Evolutionary conservation across 2,113 vertebrate species (phyloP).

Genomic region (Dipodomys ordii): DNA sequence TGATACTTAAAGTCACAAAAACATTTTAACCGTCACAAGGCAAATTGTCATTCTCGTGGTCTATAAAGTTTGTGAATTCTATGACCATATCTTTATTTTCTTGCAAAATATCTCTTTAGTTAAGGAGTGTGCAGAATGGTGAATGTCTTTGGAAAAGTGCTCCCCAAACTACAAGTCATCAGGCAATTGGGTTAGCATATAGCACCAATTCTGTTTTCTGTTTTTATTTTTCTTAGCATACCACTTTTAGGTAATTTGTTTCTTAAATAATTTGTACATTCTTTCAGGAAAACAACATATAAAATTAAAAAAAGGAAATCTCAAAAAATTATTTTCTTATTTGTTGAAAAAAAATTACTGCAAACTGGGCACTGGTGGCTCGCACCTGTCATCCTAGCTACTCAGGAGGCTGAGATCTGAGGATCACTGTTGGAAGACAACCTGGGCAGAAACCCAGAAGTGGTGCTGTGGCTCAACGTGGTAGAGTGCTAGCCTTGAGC

Average conservation of each 20-base stretch:
- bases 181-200: too few species aligned
- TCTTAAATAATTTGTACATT: neutral
- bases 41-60: too few species aligned
- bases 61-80: too few species aligned
- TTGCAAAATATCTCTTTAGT: neutral
- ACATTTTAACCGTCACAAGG: too few species aligned
- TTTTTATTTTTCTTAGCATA: neutral
- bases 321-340: slow-evolving; percentile 27
- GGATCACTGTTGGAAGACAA: too few species aligned
- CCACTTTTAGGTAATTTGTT: neutral
- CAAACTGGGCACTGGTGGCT: neutral
- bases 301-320: slow-evolving; percentile 49
- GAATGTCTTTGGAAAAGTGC: neutral
- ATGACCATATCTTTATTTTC: neutral
- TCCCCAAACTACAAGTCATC: neutral
- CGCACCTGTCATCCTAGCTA: too few species aligned
- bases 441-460: too few species aligned
- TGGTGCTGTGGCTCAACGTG: too few species aligned
- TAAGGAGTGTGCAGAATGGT: neutral
- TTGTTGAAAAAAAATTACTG: neutral
- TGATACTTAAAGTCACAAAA: too few species aligned
- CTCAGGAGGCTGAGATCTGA: too few species aligned
- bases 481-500: too few species aligned
- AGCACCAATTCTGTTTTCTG: neutral
- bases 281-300: neutral